phyloP scores from a whole-genome alignment of 2,113 vertebrate genomes.

The Centrocercus urophasianus region DNA sequence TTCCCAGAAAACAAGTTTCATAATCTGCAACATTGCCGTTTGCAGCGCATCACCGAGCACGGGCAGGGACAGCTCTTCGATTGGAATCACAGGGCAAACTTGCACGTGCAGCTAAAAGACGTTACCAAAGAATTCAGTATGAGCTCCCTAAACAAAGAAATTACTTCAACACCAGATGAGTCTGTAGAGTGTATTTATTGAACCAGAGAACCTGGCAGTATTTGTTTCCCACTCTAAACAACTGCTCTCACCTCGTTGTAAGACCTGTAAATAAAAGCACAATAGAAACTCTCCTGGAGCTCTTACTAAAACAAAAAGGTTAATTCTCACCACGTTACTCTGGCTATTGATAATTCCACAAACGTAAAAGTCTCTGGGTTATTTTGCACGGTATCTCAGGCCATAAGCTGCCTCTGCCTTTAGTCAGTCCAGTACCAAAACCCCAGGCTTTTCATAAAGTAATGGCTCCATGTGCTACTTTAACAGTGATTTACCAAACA shows the following conservation, averaged over 20 bases:
- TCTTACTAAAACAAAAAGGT: not conserved
- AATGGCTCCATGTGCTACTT: not conserved
- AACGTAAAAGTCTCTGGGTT: not conserved
- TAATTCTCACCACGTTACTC: not conserved
- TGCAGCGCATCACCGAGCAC: not conserved
- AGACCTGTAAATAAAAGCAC: not conserved
- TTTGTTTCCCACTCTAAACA: slow-evolving; percentile 18
- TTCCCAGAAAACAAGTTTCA: slow-evolving; percentile 6
- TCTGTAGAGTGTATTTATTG: not conserved
- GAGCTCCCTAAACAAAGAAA: not conserved
- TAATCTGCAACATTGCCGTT: not conserved
- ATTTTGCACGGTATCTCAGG: not conserved
- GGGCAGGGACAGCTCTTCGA: accelerated
- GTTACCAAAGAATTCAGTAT: not conserved
- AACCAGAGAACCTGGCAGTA: not conserved
- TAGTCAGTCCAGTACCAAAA: not conserved
- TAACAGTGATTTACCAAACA: not conserved
- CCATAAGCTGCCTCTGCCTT: not conserved
- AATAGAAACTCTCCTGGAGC: not conserved
- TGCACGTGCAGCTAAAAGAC: not conserved
- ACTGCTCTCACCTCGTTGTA: slow-evolving; percentile 14
- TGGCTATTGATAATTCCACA: not conserved
- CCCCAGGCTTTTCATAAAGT: not conserved
- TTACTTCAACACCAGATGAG: slow-evolving; percentile 5
- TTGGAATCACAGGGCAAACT: not conserved